Evolutionary conservation across 2,797 vertebrate genomes (phyloP), one percentile per base, ranked within the genome.

Genomic region (Lophotriccus pileatus): DNA sequence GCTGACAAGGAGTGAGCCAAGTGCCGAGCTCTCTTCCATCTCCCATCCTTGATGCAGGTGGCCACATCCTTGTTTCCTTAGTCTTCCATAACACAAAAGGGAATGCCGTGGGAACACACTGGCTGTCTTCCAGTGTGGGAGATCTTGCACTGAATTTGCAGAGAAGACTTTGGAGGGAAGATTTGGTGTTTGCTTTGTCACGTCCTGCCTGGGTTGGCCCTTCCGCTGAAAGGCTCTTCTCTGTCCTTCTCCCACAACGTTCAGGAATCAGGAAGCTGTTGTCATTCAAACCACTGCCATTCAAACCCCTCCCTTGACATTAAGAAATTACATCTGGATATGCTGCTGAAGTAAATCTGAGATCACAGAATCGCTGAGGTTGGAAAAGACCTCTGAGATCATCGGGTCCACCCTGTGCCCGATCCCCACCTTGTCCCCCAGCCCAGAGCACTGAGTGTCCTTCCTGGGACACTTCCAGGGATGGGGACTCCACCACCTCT

Each of bases 381-480:
- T 55, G 77, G 34, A 13, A 74, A 81, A 67, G 3, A 1, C 8
- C 25, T 47, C 17, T 14, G 10, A 28, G 23, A 12, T 12, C 32
- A 13, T 14, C 3, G 0, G 34, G 20, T 30, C 20, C 28, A 0
- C 17, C 9, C 28, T 52, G 37, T 59, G 37, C 37, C n/a, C 2
- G 0, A n/a, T 18, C 0, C 32, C 44, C 41, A 62, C 41, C 30
- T 10, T 27, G 25, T 55, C 64, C 7, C 15, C 30, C 50, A 56
- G 41, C 41, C 49, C 50, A 28, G 84, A 37, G 52, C 59, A 0
- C 37, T 14, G 3, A 39, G 28, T 39, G 76, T 3, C 11, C 1
- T 52, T 66, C 46, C 76, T 30, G 0, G 46, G 52, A 3, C 60
- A 52, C 39, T 1, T 39, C 9, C 53, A 34, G 85, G 37, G 44